These are phyloP conservation scores for Castor canadensis DNA, from an alignment of 2,113 vertebrate genomes.

Conservation along the genomic window DNA sequence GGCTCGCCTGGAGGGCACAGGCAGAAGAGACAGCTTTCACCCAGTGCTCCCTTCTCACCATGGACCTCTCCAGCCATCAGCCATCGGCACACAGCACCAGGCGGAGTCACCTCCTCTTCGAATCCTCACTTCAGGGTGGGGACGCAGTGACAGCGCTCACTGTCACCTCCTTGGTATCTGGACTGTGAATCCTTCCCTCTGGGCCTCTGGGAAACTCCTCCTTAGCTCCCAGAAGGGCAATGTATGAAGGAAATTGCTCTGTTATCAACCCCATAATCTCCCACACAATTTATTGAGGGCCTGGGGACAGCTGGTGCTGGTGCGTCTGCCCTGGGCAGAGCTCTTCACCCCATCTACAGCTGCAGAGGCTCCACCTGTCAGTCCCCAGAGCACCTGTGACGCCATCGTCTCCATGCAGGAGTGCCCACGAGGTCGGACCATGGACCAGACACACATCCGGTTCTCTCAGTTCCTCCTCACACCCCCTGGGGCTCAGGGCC, in stretches of 20 bases:
- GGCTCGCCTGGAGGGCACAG: rapidly evolving
- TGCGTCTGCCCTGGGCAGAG: too few relatives aligned
- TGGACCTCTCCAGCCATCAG: rapidly evolving
- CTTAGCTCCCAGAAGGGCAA: not conserved
- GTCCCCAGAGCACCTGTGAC: too few relatives aligned
- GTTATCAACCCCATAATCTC: rapidly evolving
- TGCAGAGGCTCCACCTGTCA: too few relatives aligned
- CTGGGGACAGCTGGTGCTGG: too few relatives aligned
- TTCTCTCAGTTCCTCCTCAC: too few relatives aligned
- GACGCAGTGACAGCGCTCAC: not conserved
- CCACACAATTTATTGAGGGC: too few relatives aligned
- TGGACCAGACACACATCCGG: too few relatives aligned
- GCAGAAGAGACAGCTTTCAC: not conserved
- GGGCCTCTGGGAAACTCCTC: not conserved
- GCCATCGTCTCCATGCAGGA: too few relatives aligned
- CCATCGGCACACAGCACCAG: too few relatives aligned
- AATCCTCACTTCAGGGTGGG: not conserved
- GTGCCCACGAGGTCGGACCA: too few relatives aligned
- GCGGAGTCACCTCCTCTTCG: not conserved
- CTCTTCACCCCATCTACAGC: too few relatives aligned
- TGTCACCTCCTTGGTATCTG: not conserved
- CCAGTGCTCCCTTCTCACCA: not conserved
- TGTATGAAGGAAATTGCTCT: not conserved
- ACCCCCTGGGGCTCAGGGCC: too few relatives aligned
- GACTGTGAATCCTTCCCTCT: not conserved